These are phyloP conservation scores for Aulostomus chinensis DNA, from an alignment of 2,797 vertebrate species.

Conservation along the genomic window DNA sequence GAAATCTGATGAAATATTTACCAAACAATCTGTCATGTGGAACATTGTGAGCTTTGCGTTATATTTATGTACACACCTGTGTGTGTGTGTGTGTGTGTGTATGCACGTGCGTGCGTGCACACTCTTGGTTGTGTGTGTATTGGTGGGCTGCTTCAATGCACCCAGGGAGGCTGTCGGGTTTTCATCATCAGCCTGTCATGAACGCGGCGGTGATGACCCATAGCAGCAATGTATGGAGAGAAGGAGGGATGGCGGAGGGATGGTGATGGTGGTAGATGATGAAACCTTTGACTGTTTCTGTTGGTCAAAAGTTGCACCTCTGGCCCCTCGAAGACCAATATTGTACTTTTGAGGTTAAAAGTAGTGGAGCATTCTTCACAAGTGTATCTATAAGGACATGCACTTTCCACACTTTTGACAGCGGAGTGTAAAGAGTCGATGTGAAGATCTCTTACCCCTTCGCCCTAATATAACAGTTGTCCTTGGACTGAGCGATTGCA, in stretches of 20 bases:
- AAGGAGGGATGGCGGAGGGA: neutral
- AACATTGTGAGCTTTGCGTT: neutral
- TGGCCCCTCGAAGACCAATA: too few relatives aligned
- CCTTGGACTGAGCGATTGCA: conserved; percentile 28
- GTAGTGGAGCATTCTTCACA: too few relatives aligned
- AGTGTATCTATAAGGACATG: too few relatives aligned
- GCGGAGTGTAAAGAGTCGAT: conserved; percentile 8
- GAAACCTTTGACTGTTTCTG: too few relatives aligned
- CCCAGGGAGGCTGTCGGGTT: too few relatives aligned
- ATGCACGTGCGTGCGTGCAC: too few relatives aligned
- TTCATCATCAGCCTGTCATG: conserved; percentile 3
- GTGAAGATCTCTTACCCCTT: conserved; percentile 12
- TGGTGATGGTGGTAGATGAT: too few relatives aligned
- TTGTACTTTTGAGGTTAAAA: too few relatives aligned
- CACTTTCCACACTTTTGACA: conserved; percentile 10
- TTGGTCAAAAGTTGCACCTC: too few relatives aligned
- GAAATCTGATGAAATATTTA: conserved; percentile 27
- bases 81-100: conserved; percentile 1
- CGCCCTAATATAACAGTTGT: conserved; percentile 39
- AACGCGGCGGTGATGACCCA: neutral
- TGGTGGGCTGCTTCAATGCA: too few relatives aligned
- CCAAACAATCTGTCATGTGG: conserved; percentile 7
- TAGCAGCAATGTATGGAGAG: neutral
- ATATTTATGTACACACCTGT: neutral
- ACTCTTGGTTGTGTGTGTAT: too few relatives aligned